Evolutionary conservation across 2,797 vertebrate species (phyloP), one percentile per base, ranked within the genome.

Genomic region (Sebastes matsubarae): DNA sequence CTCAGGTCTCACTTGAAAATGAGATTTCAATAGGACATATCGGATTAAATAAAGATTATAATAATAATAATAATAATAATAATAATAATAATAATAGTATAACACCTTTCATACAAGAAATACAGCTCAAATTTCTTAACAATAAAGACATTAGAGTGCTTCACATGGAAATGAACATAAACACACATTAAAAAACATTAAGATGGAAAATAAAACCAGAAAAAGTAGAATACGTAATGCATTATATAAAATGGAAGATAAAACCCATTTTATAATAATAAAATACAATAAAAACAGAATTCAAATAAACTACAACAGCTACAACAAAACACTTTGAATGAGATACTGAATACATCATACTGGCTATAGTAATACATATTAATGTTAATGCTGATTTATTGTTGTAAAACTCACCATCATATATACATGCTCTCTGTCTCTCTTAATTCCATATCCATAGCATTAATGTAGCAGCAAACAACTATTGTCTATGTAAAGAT

Each of bases 371-470:
- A 22, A 30, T 30, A 57, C 0, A 57, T 71, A 6, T 20, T 1
- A 20, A 71, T 65, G 13, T 14, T 78, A 7, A 14, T 4, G 34
- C 2, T 14, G 11, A 55, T 65, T 57, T 32, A 0, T 46, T 46
- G 30, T 24, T 3, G 34, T 46, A 25, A 65, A 13, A 9, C 8
- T 54, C 8, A 16, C 5, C 5, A 38, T 22, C 8, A n/a, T 0
- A 54, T 8, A 24, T 38, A 16, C 1, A 42, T 7, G 2, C n/a
- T 42, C 12, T 4, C 5, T 29, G 32, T 34, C 13, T 34, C 14
- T 27, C 1, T 34, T 0, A 32, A 32, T 32, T 9, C 32, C 0
- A 34, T 36, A 36, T 36, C 34, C 34, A 0, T 0, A 36, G 34
- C 34, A 36, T 36, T 38, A 14, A 38, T 6, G 5, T 6, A 38